Percentiles rank a stretch among this genome's conserved stretches.
These are phyloP conservation scores for Drosophila bifasciata DNA, from an alignment of 1,140 invertebrate genomes.

Conservation along the genomic window DNA sequence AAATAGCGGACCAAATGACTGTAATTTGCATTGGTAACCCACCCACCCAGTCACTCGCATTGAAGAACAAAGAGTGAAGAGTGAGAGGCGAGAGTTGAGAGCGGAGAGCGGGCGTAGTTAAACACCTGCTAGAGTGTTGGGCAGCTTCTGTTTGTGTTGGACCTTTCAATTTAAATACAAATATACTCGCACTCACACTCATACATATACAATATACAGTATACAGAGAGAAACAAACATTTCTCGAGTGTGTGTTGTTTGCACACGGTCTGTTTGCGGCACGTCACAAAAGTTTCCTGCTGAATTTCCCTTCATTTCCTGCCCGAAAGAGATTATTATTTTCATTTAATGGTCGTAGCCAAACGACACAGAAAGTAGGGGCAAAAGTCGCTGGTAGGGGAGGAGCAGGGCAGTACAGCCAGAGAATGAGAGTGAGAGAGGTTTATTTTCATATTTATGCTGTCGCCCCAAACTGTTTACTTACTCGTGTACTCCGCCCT, in stretches of 20 bases:
- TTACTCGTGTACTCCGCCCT: constrained; percentile 14
- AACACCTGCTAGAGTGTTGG: constrained; percentile 52
- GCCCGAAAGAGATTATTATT: constrained; percentile 78
- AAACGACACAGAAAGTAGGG: constrained; percentile 42
- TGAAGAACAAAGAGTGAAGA: no score
- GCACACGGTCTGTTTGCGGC: constrained; percentile 67
- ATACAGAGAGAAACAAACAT: not conserved
- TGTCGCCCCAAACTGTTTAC: constrained; percentile 59
- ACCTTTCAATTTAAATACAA: constrained; percentile 60
- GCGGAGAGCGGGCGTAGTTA: constrained; percentile 24
- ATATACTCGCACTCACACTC: constrained; percentile 10
- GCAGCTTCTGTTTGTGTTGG: constrained; percentile 30
- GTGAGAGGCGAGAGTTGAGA: no score
- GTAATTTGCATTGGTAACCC: constrained; percentile 57
- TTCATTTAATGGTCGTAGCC: constrained; percentile 67
- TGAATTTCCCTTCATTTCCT: constrained; percentile 81
- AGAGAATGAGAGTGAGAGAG: constrained; percentile 4
- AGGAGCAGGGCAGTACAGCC: not conserved
- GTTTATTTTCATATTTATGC: constrained; percentile 57
- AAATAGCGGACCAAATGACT: constrained; percentile 47
- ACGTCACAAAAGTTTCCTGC: constrained; percentile 80
- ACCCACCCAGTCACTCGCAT: constrained; percentile 16
- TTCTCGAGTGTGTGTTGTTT: constrained; percentile 43
- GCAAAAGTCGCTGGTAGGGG: not conserved
- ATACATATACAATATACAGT: not conserved